A percentile compares a stretch with the other conserved stretches of the same genome.
Evolutionary conservation across 2,888 invertebrate genomes (phyloP).

Genomic region (Caenorhabditis macrosperma): DNA sequence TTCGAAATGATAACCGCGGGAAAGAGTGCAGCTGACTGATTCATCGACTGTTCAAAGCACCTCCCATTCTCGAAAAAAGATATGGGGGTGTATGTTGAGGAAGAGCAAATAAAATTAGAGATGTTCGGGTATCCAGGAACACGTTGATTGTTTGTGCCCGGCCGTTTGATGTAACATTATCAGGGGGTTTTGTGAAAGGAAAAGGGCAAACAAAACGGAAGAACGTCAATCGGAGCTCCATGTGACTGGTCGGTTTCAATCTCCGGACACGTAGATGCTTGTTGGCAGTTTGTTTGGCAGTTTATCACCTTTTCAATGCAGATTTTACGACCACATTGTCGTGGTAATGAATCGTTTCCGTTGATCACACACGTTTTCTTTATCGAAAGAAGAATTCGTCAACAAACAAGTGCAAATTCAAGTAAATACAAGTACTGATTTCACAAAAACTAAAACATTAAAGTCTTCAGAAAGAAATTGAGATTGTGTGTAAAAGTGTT

Average conservation of each 20-base stretch:
- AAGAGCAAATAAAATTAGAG: conserved; percentile 38
- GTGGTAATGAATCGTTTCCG: conserved; percentile 2
- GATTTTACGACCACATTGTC: conserved; percentile 20
- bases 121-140: conserved; percentile 51
- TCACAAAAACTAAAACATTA: not conserved
- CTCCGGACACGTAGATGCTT: conserved; percentile 26
- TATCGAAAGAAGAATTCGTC: conserved; percentile 24
- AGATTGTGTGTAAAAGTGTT: conserved; percentile 27
- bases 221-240: conserved; percentile 44
- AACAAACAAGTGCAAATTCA: not conserved
- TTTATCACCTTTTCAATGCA: not conserved
- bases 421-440: conserved; percentile 24
- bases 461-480: conserved; percentile 7
- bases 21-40: conserved; percentile 14
- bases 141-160: conserved; percentile 35
- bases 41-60: conserved; percentile 12
- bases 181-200: conserved; percentile 22
- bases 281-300: too few species aligned
- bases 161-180: conserved; percentile 41
- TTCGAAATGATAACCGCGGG: conserved; percentile 3
- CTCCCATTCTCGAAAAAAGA: not conserved
- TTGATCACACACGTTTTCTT: conserved; percentile 17
- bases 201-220: conserved; percentile 38
- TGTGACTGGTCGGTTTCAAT: conserved; percentile 38
- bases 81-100: not conserved